Conservation (phyloP, 2,113 vertebrate genomes). For the Halcyon malimbica region DNA sequence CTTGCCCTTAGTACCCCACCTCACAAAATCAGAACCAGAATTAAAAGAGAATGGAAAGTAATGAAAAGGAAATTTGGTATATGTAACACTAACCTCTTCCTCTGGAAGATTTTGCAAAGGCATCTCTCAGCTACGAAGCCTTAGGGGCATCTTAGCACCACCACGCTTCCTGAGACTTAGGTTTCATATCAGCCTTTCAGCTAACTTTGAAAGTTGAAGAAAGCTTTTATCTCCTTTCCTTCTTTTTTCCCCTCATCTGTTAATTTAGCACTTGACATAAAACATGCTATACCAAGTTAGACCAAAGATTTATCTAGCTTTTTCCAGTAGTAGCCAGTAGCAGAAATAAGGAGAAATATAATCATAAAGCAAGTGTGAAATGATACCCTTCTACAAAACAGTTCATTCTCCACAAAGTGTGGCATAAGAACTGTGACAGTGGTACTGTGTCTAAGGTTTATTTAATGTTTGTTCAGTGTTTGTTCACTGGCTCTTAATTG, state of each 20-base stretch:
- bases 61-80: not conserved
- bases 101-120: not conserved
- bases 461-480: not conserved
- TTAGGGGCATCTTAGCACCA: not conserved
- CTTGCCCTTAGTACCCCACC: not conserved
- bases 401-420: not conserved
- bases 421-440: not conserved
- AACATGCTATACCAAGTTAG: not conserved
- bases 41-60: not conserved
- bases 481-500: not conserved
- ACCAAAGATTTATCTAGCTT: not conserved
- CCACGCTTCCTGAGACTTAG: rapidly evolving
- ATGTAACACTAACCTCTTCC: not conserved
- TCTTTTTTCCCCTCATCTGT: not conserved
- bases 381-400: not conserved
- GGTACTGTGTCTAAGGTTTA: not conserved
- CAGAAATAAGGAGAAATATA: not conserved
- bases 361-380: not conserved
- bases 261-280: not conserved
- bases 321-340: not conserved
- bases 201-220: not conserved
- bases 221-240: not conserved
- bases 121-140: not conserved
- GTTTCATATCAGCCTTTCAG: not conserved
- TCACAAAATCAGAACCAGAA: not conserved